Evolutionary conservation across 2,888 invertebrate genomes (phyloP).

Genomic region (Chymomyza fuscimana): DNA sequence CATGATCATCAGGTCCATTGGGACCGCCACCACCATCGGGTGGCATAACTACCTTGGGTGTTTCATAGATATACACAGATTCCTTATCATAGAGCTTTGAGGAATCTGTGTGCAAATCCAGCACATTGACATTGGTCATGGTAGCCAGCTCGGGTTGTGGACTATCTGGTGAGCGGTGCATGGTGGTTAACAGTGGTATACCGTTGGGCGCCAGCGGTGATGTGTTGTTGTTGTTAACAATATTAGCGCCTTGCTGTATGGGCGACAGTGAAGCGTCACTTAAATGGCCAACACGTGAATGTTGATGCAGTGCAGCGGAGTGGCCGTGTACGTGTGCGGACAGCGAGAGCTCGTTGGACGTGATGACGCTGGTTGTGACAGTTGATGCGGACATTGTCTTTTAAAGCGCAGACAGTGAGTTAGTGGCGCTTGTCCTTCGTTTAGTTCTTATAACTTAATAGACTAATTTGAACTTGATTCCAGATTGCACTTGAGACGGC

Average conservation of each 20-base stretch:
- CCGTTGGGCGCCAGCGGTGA: slow-evolving; percentile 74
- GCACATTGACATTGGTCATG: slow-evolving; percentile 92
- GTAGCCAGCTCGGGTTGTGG: slow-evolving; percentile 90
- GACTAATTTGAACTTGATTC: slow-evolving; percentile 54
- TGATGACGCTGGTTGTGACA: slow-evolving; percentile 76
- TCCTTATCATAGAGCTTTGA: slow-evolving; percentile 79
- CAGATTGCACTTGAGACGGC: slow-evolving; percentile 36
- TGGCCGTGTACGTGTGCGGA: slow-evolving; percentile 55
- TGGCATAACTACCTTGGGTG: slow-evolving; percentile 77
- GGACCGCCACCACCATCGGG: slow-evolving; percentile 50
- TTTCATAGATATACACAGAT: slow-evolving; percentile 79
- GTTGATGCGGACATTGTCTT: slow-evolving; percentile 76
- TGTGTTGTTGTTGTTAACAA: slow-evolving; percentile 65
- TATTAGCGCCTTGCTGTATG: slow-evolving; percentile 62
- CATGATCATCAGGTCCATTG: slow-evolving; percentile 72
- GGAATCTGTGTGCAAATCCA: slow-evolving; percentile 83
- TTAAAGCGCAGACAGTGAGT: neutral
- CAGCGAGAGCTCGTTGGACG: slow-evolving; percentile 76
- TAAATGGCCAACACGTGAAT: slow-evolving; percentile 51
- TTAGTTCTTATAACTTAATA: slow-evolving; percentile 22
- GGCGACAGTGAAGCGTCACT: slow-evolving; percentile 64
- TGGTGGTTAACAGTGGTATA: slow-evolving; percentile 75
- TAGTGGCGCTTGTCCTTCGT: neutral
- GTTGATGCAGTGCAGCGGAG: slow-evolving; percentile 35
- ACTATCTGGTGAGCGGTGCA: slow-evolving; percentile 82